These are phyloP conservation scores for Chiloscyllium plagiosum DNA, from an alignment of 2,113 vertebrate species.

Conservation along the genomic window DNA sequence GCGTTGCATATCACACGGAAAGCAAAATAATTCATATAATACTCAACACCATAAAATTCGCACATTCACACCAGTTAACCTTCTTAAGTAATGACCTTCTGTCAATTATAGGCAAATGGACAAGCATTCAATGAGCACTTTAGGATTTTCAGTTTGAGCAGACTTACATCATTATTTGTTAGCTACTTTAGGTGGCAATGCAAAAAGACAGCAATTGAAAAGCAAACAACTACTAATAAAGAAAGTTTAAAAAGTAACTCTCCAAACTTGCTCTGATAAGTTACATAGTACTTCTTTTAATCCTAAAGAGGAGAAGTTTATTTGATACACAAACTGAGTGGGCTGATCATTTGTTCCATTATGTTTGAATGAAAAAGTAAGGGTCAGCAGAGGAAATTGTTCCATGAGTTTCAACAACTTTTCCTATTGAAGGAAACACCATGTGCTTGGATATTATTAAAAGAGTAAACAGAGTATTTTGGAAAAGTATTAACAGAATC, in stretches of 20 bases:
- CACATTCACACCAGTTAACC: background rate
- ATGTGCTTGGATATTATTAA: background rate
- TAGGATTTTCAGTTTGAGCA: background rate
- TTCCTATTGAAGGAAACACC: background rate
- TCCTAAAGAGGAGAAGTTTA: background rate
- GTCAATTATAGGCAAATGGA: background rate
- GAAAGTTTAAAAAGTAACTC: too few relatives aligned
- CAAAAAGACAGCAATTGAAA: background rate
- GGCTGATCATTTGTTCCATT: background rate
- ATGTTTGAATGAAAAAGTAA: background rate
- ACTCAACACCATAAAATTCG: background rate
- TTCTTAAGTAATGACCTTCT: background rate
- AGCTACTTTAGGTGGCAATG: background rate
- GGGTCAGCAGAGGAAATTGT: background rate
- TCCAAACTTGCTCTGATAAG: background rate
- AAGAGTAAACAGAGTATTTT: background rate
- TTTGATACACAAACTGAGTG: background rate
- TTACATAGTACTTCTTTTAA: background rate
- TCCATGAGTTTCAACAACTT: background rate
- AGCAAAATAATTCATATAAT: background rate
- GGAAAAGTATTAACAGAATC: background rate
- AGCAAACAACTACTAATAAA: background rate
- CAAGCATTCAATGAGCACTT: background rate
- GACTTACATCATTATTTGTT: background rate
- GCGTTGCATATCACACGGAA: background rate